A percentile compares a stretch with the other conserved stretches of the same genome.
phyloP scores from a whole-genome alignment of 2,113 vertebrate genomes.

The Hippolais icterina region DNA sequence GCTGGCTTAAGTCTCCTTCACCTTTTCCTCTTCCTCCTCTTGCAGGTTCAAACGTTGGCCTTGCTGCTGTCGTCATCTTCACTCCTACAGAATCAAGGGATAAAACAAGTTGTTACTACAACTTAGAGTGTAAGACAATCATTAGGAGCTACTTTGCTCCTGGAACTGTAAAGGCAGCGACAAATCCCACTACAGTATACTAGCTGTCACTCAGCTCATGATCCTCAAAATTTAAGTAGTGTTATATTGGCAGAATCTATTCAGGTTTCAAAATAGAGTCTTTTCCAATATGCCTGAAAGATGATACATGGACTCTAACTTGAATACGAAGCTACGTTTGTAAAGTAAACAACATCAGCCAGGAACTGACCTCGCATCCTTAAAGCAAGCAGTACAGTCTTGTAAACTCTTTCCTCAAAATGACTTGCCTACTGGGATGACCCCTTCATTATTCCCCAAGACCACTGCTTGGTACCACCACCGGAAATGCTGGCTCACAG shows the following conservation, averaged over 20 bases:
- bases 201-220: neutral
- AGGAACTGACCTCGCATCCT: neutral
- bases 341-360: neutral
- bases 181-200: neutral
- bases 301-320: neutral
- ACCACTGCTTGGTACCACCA: neutral
- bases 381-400: neutral
- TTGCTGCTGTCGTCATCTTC: constrained; percentile 95
- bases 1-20: constrained; percentile 93
- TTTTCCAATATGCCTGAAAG: neutral
- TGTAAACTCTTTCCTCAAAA: neutral
- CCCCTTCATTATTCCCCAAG: neutral
- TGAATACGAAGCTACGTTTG: accelerated
- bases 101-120: neutral
- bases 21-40: constrained; percentile 96
- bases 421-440: neutral
- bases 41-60: constrained; percentile 96
- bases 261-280: neutral
- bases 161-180: neutral
- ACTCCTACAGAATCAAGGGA: neutral
- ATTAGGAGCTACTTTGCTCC: neutral
- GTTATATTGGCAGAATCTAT: neutral
- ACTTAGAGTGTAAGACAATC: neutral
- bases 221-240: neutral
- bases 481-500: neutral